Evolutionary conservation across 1,140 invertebrate genomes (phyloP).

Genomic region (Rhopalosiphum maidis): DNA sequence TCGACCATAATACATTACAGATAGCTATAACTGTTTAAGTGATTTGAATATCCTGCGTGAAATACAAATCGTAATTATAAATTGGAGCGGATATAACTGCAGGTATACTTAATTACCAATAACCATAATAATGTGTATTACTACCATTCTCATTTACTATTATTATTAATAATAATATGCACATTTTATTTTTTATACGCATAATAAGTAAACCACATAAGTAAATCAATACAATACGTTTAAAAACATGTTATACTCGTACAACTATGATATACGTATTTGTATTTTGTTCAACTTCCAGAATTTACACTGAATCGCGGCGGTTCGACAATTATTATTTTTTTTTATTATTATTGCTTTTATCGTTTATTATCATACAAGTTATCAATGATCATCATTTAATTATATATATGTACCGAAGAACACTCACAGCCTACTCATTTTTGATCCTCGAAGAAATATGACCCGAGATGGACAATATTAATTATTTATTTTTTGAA

Average conservation of each 20-base stretch:
- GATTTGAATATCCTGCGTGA: not conserved
- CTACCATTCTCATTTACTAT: too few species aligned
- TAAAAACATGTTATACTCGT: too few species aligned
- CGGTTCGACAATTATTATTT: not conserved
- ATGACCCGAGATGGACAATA: not conserved
- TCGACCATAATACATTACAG: too few species aligned
- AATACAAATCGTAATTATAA: not conserved
- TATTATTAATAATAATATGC: too few species aligned
- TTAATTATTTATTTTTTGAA: slow-evolving; percentile 14
- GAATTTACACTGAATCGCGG: not conserved
- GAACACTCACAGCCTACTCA: not conserved
- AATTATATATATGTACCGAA: not conserved
- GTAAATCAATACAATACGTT: too few species aligned
- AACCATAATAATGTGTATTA: too few species aligned
- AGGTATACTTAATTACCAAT: too few species aligned
- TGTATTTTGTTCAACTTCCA: too few species aligned
- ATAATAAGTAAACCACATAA: too few species aligned
- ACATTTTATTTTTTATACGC: too few species aligned
- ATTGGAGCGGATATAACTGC: not conserved
- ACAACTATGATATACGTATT: too few species aligned
- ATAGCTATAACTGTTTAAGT: not conserved
- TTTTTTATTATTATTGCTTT: not conserved
- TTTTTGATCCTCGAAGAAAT: not conserved
- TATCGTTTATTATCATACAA: not conserved
- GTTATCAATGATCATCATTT: not conserved